Evolutionary conservation across 2,113 vertebrate species (phyloP).

Genomic region (Psophia crepitans): DNA sequence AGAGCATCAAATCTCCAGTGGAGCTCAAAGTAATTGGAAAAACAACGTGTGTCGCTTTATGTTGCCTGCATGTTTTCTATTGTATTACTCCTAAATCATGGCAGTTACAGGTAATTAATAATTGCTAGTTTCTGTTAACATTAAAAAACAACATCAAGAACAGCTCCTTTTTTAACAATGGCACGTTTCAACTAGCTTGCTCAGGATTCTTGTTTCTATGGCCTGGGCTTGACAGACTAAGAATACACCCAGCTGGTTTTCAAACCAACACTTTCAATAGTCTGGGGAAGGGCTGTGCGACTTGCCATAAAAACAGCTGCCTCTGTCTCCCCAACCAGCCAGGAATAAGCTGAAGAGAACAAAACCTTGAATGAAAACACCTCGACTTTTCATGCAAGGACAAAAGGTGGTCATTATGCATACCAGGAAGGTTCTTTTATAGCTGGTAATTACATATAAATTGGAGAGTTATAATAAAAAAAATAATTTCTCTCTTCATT

Average conservation of each 20-base stretch:
- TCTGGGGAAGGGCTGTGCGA: constrained; percentile 64
- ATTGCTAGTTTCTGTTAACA: constrained; percentile 50
- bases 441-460: constrained; percentile 83
- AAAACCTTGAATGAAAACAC: constrained; percentile 82
- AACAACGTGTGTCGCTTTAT: background rate
- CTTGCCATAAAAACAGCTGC: constrained; percentile 77
- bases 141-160: constrained; percentile 53
- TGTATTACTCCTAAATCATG: constrained; percentile 40
- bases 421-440: constrained; percentile 83
- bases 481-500: constrained; percentile 79
- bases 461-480: constrained; percentile 77
- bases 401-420: constrained; percentile 84
- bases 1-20: background rate
- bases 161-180: constrained; percentile 49
- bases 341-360: constrained; percentile 79
- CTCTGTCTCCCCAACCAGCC: constrained; percentile 78
- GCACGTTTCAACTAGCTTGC: constrained; percentile 57
- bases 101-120: constrained; percentile 60
- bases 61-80: background rate
- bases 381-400: constrained; percentile 80
- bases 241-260: constrained; percentile 77
- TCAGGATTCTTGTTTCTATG: constrained; percentile 61
- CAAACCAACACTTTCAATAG: constrained; percentile 65
- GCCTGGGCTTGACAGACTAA: constrained; percentile 68
- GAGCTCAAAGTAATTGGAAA: background rate